Evolutionary conservation across 2,113 vertebrate species (phyloP).

Genomic region (Crypturellus undulatus): DNA sequence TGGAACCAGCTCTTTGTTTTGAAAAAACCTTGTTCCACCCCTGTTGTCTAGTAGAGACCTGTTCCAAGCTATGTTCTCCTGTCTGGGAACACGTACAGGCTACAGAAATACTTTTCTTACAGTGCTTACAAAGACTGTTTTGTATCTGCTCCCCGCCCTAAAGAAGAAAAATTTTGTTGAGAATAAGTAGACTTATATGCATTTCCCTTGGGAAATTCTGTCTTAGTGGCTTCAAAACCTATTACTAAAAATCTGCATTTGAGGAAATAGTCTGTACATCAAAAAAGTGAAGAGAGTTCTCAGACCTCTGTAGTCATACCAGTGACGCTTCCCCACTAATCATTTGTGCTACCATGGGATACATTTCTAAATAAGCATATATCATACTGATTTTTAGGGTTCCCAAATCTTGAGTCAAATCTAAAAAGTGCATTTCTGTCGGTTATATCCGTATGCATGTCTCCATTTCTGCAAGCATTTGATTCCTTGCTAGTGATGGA

Average conservation of each 20-base stretch:
- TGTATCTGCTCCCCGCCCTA: not conserved
- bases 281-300: not conserved
- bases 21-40: not conserved
- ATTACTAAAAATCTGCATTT: not conserved
- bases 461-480: not conserved
- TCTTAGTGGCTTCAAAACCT: not conserved
- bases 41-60: slow-evolving; percentile 39
- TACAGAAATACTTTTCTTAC: slow-evolving; percentile 35
- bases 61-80: slow-evolving; percentile 13
- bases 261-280: not conserved
- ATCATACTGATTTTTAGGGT: not conserved
- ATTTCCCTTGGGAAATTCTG: not conserved
- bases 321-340: not conserved
- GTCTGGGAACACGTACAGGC: slow-evolving; percentile 24
- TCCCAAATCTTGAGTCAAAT: not conserved
- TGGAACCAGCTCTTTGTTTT: slow-evolving; percentile 54
- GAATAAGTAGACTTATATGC: not conserved
- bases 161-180: not conserved
- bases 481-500: not conserved
- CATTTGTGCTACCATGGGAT: not conserved
- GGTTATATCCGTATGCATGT: not conserved
- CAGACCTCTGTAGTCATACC: not conserved
- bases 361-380: not conserved
- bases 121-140: too few species aligned
- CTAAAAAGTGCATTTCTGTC: not conserved